Evolutionary conservation across 2,797 vertebrate genomes (phyloP).

Genomic region (Helicolenus hilgendorfi): DNA sequence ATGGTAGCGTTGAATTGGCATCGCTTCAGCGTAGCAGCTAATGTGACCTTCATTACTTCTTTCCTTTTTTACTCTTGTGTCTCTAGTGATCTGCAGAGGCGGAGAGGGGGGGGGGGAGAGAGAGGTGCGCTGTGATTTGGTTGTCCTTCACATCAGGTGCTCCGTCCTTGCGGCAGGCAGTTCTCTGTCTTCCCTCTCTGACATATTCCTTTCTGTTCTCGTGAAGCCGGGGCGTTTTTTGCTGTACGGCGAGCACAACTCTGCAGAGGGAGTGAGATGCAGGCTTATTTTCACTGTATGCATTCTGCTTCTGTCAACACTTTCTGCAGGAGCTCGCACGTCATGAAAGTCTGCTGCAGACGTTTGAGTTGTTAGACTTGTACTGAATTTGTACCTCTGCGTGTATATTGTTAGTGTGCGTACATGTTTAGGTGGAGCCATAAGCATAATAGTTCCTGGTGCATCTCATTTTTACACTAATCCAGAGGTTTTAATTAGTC

Average conservation of each 20-base stretch:
- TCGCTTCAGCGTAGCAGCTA: conserved; percentile 49
- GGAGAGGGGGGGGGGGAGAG: conserved; percentile 1
- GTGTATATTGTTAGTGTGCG: background rate
- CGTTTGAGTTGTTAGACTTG: background rate
- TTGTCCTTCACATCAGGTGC: conserved; percentile 78
- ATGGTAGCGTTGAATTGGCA: conserved; percentile 31
- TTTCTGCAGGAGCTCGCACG: conserved; percentile 52
- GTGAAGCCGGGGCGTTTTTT: conserved; percentile 40
- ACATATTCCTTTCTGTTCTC: conserved; percentile 35
- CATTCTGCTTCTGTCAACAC: conserved; percentile 70
- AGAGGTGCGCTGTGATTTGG: conserved; percentile 49
- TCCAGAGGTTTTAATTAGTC: conserved; percentile 77
- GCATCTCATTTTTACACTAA: conserved; percentile 24
- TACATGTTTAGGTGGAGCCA: conserved; percentile 16
- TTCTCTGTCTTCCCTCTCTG: conserved; percentile 57
- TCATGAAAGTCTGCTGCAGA: conserved; percentile 40
- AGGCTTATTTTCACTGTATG: conserved; percentile 58
- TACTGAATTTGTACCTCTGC: conserved; percentile 5
- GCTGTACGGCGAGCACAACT: conserved; percentile 30
- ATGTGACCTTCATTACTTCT: conserved; percentile 69
- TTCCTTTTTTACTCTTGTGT: conserved; percentile 36
- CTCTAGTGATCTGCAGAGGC: conserved; percentile 63
- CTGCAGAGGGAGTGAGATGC: conserved; percentile 48
- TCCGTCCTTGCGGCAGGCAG: conserved; percentile 75
- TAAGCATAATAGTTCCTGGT: conserved; percentile 30